A percentile compares a stretch with the other conserved stretches of the same genome.
These are phyloP conservation scores for Sapajus apella DNA, from an alignment of 2,113 vertebrate genomes.

Conservation along the genomic window DNA sequence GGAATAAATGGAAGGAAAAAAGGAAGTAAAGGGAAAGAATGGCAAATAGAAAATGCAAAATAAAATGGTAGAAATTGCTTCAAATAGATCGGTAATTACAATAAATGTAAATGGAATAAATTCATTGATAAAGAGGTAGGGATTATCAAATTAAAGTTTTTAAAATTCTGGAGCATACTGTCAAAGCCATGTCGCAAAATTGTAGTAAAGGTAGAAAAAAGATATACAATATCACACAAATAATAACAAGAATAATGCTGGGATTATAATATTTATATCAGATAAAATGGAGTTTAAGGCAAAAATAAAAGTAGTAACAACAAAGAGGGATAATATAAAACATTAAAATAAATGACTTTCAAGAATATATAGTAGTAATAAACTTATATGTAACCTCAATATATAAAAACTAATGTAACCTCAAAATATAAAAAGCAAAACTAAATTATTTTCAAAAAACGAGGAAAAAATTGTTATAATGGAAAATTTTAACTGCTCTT, in stretches of 20 bases:
- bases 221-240: background rate
- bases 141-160: background rate
- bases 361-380: background rate
- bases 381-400: background rate
- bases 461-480: background rate
- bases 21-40: background rate
- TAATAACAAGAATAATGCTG: background rate
- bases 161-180: background rate
- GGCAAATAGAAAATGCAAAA: background rate
- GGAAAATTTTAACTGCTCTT: background rate
- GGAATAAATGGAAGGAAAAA: background rate
- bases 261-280: background rate
- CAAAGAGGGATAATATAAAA: background rate
- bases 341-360: background rate
- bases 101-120: conserved; percentile 1
- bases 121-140: background rate
- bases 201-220: background rate
- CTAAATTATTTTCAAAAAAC: conserved; percentile 14
- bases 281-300: background rate
- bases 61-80: background rate
- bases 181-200: background rate
- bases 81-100: background rate
- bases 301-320: background rate
- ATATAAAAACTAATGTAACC: background rate
- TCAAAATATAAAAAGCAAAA: background rate